Conservation (phyloP, 2,797 vertebrate genomes). For the Carcharodon carcharias region DNA sequence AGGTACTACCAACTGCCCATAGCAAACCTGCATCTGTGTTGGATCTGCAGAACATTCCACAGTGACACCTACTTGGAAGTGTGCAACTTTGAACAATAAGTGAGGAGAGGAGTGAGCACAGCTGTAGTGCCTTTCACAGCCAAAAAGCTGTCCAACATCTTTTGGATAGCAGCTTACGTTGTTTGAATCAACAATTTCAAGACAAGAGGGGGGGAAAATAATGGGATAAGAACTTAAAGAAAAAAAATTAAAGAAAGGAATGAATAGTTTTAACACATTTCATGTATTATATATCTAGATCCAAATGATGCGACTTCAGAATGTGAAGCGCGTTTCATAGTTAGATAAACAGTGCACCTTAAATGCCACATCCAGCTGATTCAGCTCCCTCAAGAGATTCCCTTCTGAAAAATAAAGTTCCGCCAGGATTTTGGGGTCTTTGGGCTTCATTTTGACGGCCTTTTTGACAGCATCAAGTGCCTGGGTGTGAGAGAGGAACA, state of each 20-base stretch:
- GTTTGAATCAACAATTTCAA: not conserved
- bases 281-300: not conserved
- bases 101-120: not conserved
- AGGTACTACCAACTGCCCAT: not conserved
- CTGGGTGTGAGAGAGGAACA: slow-evolving; percentile 52
- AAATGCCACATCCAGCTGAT: slow-evolving; percentile 81
- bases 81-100: not conserved
- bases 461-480: slow-evolving; percentile 75
- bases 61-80: not conserved
- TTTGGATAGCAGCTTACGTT: not conserved
- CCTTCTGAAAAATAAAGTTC: slow-evolving; percentile 94
- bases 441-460: slow-evolving; percentile 78
- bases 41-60: not conserved
- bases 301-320: not conserved
- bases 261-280: not conserved
- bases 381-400: slow-evolving; percentile 90
- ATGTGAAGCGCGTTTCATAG: not conserved
- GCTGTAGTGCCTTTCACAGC: not conserved
- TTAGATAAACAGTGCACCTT: slow-evolving; percentile 60
- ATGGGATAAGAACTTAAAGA: not conserved
- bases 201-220: not conserved
- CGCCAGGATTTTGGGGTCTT: slow-evolving; percentile 72
- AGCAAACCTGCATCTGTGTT: not conserved
- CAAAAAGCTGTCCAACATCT: not conserved
- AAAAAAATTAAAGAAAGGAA: not conserved